Evolutionary conservation across 1,140 invertebrate genomes (phyloP).

Genomic region (Micrasema minimum): DNA sequence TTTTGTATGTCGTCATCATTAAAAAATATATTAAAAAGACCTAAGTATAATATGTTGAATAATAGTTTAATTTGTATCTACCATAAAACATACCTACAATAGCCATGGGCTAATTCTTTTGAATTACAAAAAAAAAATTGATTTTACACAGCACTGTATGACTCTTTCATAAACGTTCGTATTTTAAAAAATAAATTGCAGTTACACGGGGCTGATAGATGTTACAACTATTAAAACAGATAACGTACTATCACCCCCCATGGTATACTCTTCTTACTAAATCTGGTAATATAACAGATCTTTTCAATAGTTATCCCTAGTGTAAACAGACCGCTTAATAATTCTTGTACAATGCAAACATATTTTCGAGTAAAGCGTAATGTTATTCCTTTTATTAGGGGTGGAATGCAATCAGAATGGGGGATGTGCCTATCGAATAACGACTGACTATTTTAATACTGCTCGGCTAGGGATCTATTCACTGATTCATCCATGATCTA

Average conservation of each 20-base stretch:
- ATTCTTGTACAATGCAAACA: conserved; percentile 54
- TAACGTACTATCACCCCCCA: conserved; percentile 1
- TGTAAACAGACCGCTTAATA: conserved; percentile 48
- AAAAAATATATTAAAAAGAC: too few species aligned
- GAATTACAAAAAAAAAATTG: too few species aligned
- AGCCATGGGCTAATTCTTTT: too few species aligned
- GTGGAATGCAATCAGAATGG: conserved; percentile 11
- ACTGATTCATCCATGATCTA: too few species aligned
- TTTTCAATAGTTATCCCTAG: conserved; percentile 38
- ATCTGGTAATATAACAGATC: conserved; percentile 11
- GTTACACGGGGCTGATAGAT: conserved; percentile 10
- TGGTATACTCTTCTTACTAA: conserved; percentile 6
- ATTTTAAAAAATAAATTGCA: too few species aligned
- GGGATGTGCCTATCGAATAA: conserved; percentile 25
- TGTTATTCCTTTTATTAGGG: conserved; percentile 44
- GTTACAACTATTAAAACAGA: not conserved
- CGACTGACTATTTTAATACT: not conserved
- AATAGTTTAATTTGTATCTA: too few species aligned
- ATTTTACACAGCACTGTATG: too few species aligned
- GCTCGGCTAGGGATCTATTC: too few species aligned
- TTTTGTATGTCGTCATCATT: too few species aligned
- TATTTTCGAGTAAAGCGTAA: conserved; percentile 50
- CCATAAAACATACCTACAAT: too few species aligned
- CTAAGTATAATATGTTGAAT: too few species aligned
- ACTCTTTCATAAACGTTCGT: too few species aligned